Evolutionary conservation across 2,797 vertebrate genomes (phyloP), one percentile per base, ranked within the genome.

Genomic region (Mormyrops boulengeri): DNA sequence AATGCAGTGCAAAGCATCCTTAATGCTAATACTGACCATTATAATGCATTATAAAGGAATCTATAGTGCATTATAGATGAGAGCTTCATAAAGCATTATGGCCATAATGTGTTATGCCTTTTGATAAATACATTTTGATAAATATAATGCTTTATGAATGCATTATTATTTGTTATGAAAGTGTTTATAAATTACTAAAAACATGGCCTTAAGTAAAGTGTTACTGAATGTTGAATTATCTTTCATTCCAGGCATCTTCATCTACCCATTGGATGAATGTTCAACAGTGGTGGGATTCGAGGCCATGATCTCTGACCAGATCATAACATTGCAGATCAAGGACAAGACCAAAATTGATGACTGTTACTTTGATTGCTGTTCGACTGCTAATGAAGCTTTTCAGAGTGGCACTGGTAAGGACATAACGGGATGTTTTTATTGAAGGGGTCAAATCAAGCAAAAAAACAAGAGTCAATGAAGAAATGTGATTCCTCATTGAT

Each of bases 271-370:
- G 95, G 98, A 98, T 1, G 98, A 99, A 91, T 91, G 95, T 89
- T 97, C 96, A 5, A 95, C 97, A 0, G 97, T 99, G 0, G 96
- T 99, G 0, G 98, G 99, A 19, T 99, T 99, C 0, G 98, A 99
- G 92, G 98, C 97, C 0, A 96, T 98, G 90, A 95, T 98, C 89
- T 96, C 96, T 8, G 96, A 91, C 87, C 96, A 96, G 1, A 96
- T 97, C 0, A 95, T 99, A 91, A 98, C 97, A 0, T 95, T 99
- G 92, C 98, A 99, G 94, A 97, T 99, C 93, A 99, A 98, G 93
- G 98, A 98, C 95, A 99, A 98, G 94, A 94, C 96, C 89, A 98
- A 98, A 93, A 94, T 99, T 1, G 97, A 97, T 0, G 96, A 97
- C 52, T 93, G 94, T 87, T 95, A 93, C 92, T 89, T 94, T 0